These are phyloP conservation scores for Barbus barbus DNA, from an alignment of 2,113 vertebrate genomes.

Conservation along the genomic window DNA sequence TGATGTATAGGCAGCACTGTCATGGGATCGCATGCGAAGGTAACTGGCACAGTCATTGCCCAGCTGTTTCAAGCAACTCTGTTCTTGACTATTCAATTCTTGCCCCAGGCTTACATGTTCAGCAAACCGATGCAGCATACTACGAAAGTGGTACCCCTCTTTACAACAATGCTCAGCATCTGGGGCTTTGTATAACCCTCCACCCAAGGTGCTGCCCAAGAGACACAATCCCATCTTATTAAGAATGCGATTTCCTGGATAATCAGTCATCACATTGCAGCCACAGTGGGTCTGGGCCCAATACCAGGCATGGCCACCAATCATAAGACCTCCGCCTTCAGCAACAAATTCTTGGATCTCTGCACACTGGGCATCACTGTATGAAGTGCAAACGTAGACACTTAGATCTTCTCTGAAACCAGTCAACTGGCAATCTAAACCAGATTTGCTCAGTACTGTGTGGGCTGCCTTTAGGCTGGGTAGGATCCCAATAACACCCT, in stretches of 20 bases:
- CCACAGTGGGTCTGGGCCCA: conserved; percentile 72
- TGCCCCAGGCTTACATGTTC: conserved; percentile 69
- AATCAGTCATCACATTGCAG: conserved; percentile 67
- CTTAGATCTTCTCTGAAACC: neutral
- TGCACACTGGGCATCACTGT: conserved; percentile 58
- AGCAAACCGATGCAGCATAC: conserved; percentile 75
- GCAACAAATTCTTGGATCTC: conserved; percentile 74
- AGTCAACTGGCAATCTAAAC: neutral
- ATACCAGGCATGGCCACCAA: conserved; percentile 73
- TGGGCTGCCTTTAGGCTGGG: conserved; percentile 29
- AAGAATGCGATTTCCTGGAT: conserved; percentile 83
- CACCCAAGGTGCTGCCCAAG: conserved; percentile 59
- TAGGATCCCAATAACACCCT: conserved; percentile 58
- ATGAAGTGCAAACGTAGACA: conserved; percentile 52
- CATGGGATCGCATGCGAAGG: conserved; percentile 70
- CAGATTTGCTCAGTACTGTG: conserved; percentile 22
- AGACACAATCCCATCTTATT: conserved; percentile 85
- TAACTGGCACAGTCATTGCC: conserved; percentile 71
- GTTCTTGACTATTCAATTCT: conserved; percentile 57
- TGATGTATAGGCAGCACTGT: conserved; percentile 72
- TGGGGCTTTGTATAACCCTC: conserved; percentile 60
- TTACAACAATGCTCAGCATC: conserved; percentile 53
- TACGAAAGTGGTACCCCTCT: conserved; percentile 81
- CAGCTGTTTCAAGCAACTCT: conserved; percentile 65
- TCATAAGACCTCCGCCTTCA: conserved; percentile 72